Conservation (phyloP, 2,888 invertebrate species). For the Mellilla xanthometata region DNA sequence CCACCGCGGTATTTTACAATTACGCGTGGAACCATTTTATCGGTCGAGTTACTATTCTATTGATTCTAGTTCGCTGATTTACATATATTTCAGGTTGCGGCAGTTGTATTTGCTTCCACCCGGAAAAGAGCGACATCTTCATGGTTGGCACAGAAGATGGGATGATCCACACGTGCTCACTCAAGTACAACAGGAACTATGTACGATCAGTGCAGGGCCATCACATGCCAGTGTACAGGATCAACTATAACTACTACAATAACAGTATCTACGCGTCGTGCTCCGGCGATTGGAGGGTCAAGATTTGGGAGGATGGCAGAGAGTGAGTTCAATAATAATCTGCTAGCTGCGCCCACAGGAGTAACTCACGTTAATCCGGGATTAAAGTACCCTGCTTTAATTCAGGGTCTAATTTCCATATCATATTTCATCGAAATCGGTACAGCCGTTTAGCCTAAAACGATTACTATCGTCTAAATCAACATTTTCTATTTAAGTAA, state of each 20-base stretch:
- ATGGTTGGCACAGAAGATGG: constrained; percentile 97
- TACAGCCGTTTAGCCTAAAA: too few relatives aligned
- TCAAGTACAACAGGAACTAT: constrained; percentile 89
- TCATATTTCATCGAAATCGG: too few relatives aligned
- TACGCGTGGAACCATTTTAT: too few relatives aligned
- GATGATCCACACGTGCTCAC: constrained; percentile 95
- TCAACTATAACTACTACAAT: constrained; percentile 94
- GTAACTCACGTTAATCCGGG: too few relatives aligned
- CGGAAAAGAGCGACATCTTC: constrained; percentile 89
- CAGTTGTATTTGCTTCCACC: constrained; percentile 94
- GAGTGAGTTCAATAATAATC: constrained; percentile 81
- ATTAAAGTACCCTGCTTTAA: too few relatives aligned
- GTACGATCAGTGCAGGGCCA: constrained; percentile 91
- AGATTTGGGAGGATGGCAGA: constrained; percentile 96
- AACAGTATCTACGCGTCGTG: constrained; percentile 95
- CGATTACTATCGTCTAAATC: too few relatives aligned
- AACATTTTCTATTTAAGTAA: too few relatives aligned
- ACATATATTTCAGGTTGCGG: constrained; percentile 92
- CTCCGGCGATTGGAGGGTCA: constrained; percentile 96
- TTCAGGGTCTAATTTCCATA: too few relatives aligned
- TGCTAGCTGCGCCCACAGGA: too few relatives aligned
- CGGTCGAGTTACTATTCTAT: too few relatives aligned
- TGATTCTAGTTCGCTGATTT: too few relatives aligned
- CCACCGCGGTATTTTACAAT: too few relatives aligned
- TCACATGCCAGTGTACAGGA: constrained; percentile 94